Evolutionary conservation across 1,140 invertebrate genomes (phyloP).

Genomic region (Papilio helenus): DNA sequence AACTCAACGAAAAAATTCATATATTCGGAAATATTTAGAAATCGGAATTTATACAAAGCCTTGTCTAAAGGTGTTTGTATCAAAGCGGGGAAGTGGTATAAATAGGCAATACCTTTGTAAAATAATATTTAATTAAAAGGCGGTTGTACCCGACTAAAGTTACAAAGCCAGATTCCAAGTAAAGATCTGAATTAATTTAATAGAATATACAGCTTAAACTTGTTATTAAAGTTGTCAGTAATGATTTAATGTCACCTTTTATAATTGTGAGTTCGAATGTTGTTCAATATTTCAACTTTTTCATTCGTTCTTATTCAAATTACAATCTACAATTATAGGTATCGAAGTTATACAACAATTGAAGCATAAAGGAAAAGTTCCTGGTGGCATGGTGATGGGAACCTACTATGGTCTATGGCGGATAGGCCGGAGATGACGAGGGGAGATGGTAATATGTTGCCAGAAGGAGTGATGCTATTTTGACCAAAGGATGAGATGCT

Average conservation of each 20-base stretch:
- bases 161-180: constrained; percentile 14
- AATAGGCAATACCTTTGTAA: neutral
- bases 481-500: too few species aligned
- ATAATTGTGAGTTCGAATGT: neutral
- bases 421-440: too few species aligned
- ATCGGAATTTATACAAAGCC: neutral
- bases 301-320: neutral
- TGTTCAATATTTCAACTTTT: neutral
- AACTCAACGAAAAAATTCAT: too few species aligned
- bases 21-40: neutral
- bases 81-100: neutral
- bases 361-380: too few species aligned
- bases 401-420: too few species aligned
- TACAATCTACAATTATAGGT: neutral
- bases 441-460: too few species aligned
- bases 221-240: constrained; percentile 2
- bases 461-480: too few species aligned
- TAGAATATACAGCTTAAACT: neutral
- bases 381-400: too few species aligned
- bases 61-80: neutral
- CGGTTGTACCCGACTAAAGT: neutral
- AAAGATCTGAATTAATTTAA: constrained; percentile 4
- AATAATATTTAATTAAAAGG: constrained; percentile 19
- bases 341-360: too few species aligned
- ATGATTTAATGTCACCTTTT: neutral